Conservation (phyloP, 64 coral and sea anemone genomes). For the Astreopora myriophthalma region DNA sequence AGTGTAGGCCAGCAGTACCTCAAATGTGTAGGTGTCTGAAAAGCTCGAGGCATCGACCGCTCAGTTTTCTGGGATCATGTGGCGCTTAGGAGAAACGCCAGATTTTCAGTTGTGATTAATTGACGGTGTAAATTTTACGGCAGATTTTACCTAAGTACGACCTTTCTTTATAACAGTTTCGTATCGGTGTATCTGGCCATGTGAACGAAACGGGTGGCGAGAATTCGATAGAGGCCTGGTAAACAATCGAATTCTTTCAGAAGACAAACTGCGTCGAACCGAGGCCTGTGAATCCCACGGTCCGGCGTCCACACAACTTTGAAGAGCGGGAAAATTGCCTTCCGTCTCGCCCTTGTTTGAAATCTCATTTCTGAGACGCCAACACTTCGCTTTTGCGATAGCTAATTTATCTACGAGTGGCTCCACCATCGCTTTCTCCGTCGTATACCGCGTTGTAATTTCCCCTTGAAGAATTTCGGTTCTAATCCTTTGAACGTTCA, state of each 20-base stretch:
- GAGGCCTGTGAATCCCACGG: neutral
- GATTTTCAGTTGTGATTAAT: no score
- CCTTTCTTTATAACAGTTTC: neutral
- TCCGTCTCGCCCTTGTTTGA: slow-evolving; percentile 17
- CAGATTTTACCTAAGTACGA: neutral
- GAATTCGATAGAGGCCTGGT: slow-evolving; percentile 1
- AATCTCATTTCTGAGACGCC: slow-evolving; percentile 57
- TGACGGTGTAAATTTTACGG: neutral
- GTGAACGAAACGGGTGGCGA: neutral
- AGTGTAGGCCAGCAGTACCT: no score
- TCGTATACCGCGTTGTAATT: neutral
- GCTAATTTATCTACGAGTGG: slow-evolving; percentile 35
- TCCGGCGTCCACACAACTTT: neutral
- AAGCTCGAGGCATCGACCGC: no score
- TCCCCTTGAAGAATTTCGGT: slow-evolving; percentile 44
- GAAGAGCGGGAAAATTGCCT: neutral
- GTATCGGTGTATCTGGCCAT: neutral
- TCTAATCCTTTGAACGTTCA: slow-evolving; percentile 55
- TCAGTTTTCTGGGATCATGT: no score
- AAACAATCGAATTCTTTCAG: slow-evolving; percentile 3
- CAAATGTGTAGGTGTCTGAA: no score
- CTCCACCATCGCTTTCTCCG: slow-evolving; percentile 20
- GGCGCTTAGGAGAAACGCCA: no score
- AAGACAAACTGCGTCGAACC: slow-evolving; percentile 4
- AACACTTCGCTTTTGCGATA: slow-evolving; percentile 10